These are phyloP conservation scores for Apotomis betuletana DNA, from an alignment of 2,888 invertebrate genomes.

Conservation along the genomic window DNA sequence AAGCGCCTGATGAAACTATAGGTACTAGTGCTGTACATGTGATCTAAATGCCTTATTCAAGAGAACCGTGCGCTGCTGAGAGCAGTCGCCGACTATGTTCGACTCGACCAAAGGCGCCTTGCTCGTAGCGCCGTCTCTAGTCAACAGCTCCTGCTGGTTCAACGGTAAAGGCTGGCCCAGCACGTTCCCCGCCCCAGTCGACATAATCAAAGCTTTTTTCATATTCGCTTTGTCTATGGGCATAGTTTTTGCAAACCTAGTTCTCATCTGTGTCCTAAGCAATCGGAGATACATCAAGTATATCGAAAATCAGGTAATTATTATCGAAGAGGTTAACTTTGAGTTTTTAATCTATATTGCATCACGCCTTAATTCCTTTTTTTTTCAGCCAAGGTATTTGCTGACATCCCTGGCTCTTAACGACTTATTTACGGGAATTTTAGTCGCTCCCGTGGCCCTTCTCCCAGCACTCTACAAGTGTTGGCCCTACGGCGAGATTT, in stretches of 20 bases:
- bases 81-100: conserved; percentile 83
- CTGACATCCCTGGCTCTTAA: conserved; percentile 94
- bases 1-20: conserved; percentile 70
- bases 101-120: conserved; percentile 87
- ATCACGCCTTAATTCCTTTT: conserved; percentile 18
- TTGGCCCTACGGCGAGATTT: conserved; percentile 95
- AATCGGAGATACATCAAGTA: conserved; percentile 92
- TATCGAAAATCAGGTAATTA: conserved; percentile 92
- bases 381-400: conserved; percentile 90
- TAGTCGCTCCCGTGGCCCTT: conserved; percentile 93
- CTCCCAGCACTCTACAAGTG: conserved; percentile 93
- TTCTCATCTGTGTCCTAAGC: conserved; percentile 92
- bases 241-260: conserved; percentile 90
- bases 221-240: conserved; percentile 90
- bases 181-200: conserved; percentile 86
- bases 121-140: conserved; percentile 90
- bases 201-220: conserved; percentile 89
- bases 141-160: conserved; percentile 92
- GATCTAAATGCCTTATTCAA: conserved; percentile 81
- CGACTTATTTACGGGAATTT: conserved; percentile 93
- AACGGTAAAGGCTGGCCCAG: conserved; percentile 86
- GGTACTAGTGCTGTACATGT: conserved; percentile 64
- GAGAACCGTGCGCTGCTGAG: conserved; percentile 71
- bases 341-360: background rate
- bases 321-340: background rate